Conservation (phyloP, 2,797 vertebrate species). For the Myotis myotis region DNA sequence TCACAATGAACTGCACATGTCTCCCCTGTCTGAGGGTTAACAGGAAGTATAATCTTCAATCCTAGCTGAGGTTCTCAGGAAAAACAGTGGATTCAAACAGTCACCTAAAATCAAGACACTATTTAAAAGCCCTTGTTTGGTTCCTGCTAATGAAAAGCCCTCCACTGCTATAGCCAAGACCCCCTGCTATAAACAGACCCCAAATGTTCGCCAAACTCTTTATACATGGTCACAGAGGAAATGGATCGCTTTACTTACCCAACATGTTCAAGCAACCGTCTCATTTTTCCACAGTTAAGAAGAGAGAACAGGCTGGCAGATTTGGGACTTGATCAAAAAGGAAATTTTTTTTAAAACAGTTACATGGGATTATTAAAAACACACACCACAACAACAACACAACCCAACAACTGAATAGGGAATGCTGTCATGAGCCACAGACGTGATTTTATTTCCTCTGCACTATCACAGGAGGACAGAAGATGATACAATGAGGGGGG, state of each 20-base stretch:
- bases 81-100: constrained; percentile 77
- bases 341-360: constrained; percentile 86
- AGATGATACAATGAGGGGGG: constrained; percentile 76
- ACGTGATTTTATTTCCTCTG: constrained; percentile 85
- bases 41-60: constrained; percentile 82
- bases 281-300: constrained; percentile 87
- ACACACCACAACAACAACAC: constrained; percentile 62
- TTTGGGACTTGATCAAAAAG: constrained; percentile 87
- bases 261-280: constrained; percentile 86
- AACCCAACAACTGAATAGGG: constrained; percentile 80
- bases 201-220: constrained; percentile 83
- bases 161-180: constrained; percentile 71
- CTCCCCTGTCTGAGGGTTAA: constrained; percentile 80
- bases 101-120: constrained; percentile 78
- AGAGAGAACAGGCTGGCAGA: constrained; percentile 88
- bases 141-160: constrained; percentile 53
- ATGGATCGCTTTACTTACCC: constrained; percentile 87
- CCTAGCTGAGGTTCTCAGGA: constrained; percentile 78
- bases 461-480: constrained; percentile 81
- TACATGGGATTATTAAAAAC: constrained; percentile 83
- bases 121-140: constrained; percentile 76
- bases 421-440: constrained; percentile 84
- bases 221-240: constrained; percentile 83
- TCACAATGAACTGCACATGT: constrained; percentile 71
- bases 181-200: constrained; percentile 77